Evolutionary conservation across 2,888 invertebrate genomes (phyloP).

Genomic region (Protonemura montana): DNA sequence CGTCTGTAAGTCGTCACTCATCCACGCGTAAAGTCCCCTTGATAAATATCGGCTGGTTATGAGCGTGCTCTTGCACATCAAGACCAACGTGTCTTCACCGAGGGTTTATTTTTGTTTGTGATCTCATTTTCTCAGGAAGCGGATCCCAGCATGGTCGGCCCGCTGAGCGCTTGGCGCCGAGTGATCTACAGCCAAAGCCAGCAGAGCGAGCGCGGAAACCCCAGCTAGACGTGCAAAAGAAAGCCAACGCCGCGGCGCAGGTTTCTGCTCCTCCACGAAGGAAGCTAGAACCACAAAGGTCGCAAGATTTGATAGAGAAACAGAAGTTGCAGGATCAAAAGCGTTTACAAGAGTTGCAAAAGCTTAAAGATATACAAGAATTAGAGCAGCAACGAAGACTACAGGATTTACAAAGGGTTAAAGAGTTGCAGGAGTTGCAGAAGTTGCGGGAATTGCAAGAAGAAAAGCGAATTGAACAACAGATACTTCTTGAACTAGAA

Average conservation of each 20-base stretch:
- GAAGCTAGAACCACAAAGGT: neutral
- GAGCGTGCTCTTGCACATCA: neutral
- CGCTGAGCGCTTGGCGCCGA: neutral
- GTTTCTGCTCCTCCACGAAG: neutral
- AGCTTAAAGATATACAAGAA: neutral
- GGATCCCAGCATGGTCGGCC: slow-evolving; percentile 12
- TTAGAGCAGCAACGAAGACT: neutral
- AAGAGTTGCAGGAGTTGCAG: neutral
- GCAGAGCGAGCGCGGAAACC: neutral
- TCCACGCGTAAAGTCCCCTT: neutral
- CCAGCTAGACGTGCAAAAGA: neutral
- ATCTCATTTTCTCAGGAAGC: slow-evolving; percentile 24
- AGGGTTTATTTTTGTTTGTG: slow-evolving; percentile 28
- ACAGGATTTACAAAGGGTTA: neutral
- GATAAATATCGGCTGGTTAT: neutral
- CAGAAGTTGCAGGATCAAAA: neutral
- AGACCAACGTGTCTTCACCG: slow-evolving; percentile 1
- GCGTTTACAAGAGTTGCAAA: neutral
- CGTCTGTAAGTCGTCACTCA: neutral
- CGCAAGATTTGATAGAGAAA: neutral
- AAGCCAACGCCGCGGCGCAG: neutral
- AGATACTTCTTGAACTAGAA: neutral
- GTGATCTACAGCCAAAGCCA: neutral
- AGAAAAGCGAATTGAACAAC: neutral
- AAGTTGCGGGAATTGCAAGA: neutral